phyloP scores from a whole-genome alignment of 2,888 invertebrate genomes.

The Scaptomyza reducta region DNA sequence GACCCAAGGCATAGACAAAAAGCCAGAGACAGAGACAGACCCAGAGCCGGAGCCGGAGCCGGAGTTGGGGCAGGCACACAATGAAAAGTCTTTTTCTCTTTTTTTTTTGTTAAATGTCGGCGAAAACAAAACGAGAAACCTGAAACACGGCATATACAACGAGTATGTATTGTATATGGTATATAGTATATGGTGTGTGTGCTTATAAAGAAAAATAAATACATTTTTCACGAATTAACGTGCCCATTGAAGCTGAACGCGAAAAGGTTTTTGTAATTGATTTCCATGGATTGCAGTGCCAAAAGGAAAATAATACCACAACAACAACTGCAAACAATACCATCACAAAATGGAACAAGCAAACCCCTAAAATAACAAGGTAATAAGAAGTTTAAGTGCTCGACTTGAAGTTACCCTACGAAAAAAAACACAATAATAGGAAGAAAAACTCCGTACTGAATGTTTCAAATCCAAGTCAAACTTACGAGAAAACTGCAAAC shows the following conservation, averaged over 20 bases:
- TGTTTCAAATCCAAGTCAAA: too few species aligned
- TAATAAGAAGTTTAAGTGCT: background rate
- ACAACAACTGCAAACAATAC: slow-evolving; percentile 12
- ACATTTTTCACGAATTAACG: slow-evolving; percentile 76
- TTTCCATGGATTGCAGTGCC: slow-evolving; percentile 70
- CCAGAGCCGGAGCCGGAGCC: slow-evolving; percentile 18
- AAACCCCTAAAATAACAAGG: slow-evolving; percentile 17
- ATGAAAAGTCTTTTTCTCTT: slow-evolving; percentile 65
- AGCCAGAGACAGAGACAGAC: slow-evolving; percentile 26
- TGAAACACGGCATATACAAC: slow-evolving; percentile 3
- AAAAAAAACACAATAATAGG: too few species aligned
- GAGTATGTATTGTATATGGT: slow-evolving; percentile 1
- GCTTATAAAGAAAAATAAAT: slow-evolving; percentile 55
- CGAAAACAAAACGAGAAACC: slow-evolving; percentile 36
- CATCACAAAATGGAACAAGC: slow-evolving; percentile 3
- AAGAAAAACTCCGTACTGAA: too few species aligned
- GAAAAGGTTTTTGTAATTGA: slow-evolving; percentile 76
- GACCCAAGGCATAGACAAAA: slow-evolving; percentile 49
- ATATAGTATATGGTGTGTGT: slow-evolving; percentile 2
- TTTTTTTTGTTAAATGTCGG: slow-evolving; percentile 39
- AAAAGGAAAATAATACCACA: slow-evolving; percentile 46
- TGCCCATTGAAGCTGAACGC: slow-evolving; percentile 70
- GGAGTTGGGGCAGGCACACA: slow-evolving; percentile 45
- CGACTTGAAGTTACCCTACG: slow-evolving; percentile 6
- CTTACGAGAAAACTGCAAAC: too few species aligned